Evolutionary conservation across 2,888 invertebrate genomes (phyloP), one percentile per base, ranked within the genome.

Genomic region (Hemicrepidius hirtus): DNA sequence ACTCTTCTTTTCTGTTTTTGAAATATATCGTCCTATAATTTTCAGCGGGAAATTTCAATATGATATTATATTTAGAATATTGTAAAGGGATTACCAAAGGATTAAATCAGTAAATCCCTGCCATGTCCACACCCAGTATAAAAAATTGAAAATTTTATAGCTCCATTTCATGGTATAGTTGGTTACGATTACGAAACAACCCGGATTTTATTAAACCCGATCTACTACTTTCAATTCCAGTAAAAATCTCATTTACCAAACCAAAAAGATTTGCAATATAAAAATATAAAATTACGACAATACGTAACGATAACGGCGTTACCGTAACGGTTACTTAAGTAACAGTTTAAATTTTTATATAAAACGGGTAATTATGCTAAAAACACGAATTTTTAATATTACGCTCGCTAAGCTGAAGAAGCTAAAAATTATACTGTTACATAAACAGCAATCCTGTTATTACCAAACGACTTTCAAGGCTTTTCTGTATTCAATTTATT

Each of bases 311-410:
- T 41, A 41, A 41, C 41, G 41, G n/a, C 41, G 41, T 41, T 41
- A 13, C 41, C 50, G 24, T 50, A 50, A 50, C 50, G 50, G 50
- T 50, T 24, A 50, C 50, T 50, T 24, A 50, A 50, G 12, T 12
- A 24, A 50, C 50, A 24, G 50, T 50, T 50, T 50, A 9, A 24
- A 24, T n/a, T 50, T 21, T 24, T 50, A 41, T 13, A 9, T 50
- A 24, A 46, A 18, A 16, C 18, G 16, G 18, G 18, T 9, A 50
- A 50, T 50, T 50, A 53, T 28, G 13, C 53, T 12, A 28, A 53
- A 53, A 53, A 24, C 28, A 44, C 13, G 53, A 7, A 13, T 53
- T 24, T n/a, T 53, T 24, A 53, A 53, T 12, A 53, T 6, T 28
- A 7, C 53, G 53, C 28, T 28, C 13, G 53, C 13, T 28, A 7